phyloP scores from a whole-genome alignment of 1,140 invertebrate species.

The Aphelinus atriplicis region DNA sequence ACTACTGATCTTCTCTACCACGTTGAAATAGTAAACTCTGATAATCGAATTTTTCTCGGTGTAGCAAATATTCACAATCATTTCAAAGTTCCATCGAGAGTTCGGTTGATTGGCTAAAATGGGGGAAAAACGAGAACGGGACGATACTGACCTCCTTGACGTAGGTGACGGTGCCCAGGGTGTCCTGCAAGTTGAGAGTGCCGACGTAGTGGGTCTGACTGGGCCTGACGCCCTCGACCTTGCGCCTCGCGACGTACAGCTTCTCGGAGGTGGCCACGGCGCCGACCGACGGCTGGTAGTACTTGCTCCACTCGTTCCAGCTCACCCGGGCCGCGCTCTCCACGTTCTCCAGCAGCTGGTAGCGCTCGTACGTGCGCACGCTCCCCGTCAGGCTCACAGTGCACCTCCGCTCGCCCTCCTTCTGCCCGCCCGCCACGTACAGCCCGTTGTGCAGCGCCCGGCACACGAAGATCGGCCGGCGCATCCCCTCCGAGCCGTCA shows the following conservation, averaged over 20 bases:
- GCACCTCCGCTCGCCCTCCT: slow-evolving; percentile 68
- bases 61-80: too few species aligned
- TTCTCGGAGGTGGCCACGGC: slow-evolving; percentile 69
- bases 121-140: not conserved
- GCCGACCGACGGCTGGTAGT: slow-evolving; percentile 68
- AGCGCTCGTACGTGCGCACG: slow-evolving; percentile 70
- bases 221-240: slow-evolving; percentile 50
- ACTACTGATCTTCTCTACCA: too few species aligned
- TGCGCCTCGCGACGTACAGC: slow-evolving; percentile 66
- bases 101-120: not conserved
- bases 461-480: slow-evolving; percentile 75
- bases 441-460: slow-evolving; percentile 75
- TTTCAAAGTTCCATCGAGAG: not conserved
- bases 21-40: too few species aligned
- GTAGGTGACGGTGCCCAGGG: slow-evolving; percentile 74
- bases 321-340: slow-evolving; percentile 78
- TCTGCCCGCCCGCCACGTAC: slow-evolving; percentile 73
- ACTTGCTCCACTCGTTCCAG: slow-evolving; percentile 79
- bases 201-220: slow-evolving; percentile 73
- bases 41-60: too few species aligned
- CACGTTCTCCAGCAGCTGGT: slow-evolving; percentile 81
- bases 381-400: slow-evolving; percentile 72
- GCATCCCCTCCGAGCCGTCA: slow-evolving; percentile 3
- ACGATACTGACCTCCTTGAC: slow-evolving; percentile 68
- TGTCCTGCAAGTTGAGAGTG: slow-evolving; percentile 71